A percentile compares a stretch with the other conserved stretches of the same genome.
These are phyloP conservation scores for Chironex yamaguchii DNA, from an alignment of 30 jellyfish, hydroid and myxozoan species.

Conservation along the genomic window DNA sequence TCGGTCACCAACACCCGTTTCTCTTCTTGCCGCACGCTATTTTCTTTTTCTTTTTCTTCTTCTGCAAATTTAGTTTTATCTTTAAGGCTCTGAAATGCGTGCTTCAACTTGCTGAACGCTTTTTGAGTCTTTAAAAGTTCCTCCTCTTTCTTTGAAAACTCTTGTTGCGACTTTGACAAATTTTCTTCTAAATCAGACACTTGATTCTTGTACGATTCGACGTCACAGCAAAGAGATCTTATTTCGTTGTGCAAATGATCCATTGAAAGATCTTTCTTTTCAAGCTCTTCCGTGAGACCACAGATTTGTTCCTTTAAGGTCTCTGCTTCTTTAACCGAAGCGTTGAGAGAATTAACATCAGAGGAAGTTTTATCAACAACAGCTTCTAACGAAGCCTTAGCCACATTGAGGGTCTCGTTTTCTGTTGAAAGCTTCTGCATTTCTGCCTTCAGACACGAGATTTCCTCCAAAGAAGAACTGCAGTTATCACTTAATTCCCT, in stretches of 20 bases:
- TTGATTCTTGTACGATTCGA: background rate
- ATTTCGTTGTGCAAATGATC: background rate
- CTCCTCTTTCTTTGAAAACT: background rate
- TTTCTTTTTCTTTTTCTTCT: background rate
- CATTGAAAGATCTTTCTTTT: background rate
- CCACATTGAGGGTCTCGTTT: background rate
- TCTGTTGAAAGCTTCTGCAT: background rate
- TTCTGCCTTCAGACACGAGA: background rate
- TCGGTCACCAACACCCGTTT: background rate
- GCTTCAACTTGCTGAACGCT: background rate
- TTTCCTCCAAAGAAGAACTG: background rate
- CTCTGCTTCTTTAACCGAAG: background rate
- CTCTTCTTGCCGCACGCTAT: background rate
- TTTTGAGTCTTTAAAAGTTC: background rate
- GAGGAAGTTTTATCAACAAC: background rate
- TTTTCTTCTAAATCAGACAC: background rate
- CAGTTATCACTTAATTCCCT: background rate
- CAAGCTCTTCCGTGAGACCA: constrained; percentile 27
- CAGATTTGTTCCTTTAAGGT: background rate
- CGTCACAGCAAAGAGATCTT: background rate
- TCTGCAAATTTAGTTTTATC: background rate
- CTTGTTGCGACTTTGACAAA: background rate
- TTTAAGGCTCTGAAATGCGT: background rate
- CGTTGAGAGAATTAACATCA: background rate
- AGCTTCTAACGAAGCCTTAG: background rate